Evolutionary conservation across 2,797 vertebrate genomes (phyloP).

Genomic region (Sternotherus odoratus): DNA sequence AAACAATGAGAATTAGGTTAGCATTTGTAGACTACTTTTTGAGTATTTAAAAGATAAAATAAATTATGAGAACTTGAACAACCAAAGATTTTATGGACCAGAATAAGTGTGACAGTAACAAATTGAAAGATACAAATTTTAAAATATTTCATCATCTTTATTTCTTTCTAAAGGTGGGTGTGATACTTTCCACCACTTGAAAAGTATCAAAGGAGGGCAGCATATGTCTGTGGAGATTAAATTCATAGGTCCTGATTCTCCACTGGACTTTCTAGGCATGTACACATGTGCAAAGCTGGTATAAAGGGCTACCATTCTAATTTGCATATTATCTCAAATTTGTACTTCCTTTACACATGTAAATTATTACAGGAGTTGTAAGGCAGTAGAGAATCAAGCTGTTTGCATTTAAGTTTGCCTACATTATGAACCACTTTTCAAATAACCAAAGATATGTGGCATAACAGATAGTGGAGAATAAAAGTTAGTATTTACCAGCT

Average conservation of each 20-base stretch:
- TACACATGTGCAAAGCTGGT: neutral
- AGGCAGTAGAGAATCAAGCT: neutral
- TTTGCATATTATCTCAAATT: neutral
- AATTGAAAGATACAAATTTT: neutral
- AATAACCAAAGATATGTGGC: neutral
- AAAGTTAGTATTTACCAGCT: neutral
- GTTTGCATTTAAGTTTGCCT: neutral
- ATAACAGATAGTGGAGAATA: neutral
- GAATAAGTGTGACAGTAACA: neutral
- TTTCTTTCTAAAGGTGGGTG: neutral
- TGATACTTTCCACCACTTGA: neutral
- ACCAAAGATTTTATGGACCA: neutral
- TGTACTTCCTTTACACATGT: neutral
- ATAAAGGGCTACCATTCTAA: neutral
- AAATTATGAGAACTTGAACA: neutral
- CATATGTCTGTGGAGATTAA: neutral
- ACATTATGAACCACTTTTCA: neutral
- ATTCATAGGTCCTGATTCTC: neutral
- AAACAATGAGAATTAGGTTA: neutral
- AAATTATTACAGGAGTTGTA: neutral
- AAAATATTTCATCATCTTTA: neutral
- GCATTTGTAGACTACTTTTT: neutral
- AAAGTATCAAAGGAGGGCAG: neutral
- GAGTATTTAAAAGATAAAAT: neutral
- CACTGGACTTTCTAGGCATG: neutral